Conservation (phyloP, 2,113 vertebrate species). For the Muntiacus reevesi region DNA sequence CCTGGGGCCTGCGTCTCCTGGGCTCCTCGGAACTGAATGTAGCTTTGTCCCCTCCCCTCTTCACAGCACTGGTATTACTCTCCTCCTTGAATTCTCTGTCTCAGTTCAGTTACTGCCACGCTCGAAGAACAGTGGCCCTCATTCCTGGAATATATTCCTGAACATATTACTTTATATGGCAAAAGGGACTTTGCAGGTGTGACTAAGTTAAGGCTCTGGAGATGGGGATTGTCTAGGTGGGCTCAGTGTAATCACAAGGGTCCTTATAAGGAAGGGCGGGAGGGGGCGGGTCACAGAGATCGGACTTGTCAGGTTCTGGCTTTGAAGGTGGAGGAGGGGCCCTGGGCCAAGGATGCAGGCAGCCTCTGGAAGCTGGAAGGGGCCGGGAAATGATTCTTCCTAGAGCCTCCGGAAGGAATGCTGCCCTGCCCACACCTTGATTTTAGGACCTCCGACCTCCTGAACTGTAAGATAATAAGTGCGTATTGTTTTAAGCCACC, state of each 20-base stretch:
- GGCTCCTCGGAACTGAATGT: neutral
- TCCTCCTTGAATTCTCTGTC: neutral
- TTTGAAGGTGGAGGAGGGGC: neutral
- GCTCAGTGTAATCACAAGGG: neutral
- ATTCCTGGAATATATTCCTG: neutral
- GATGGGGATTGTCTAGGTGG: neutral
- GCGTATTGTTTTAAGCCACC: neutral
- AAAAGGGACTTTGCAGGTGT: neutral
- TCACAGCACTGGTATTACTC: neutral
- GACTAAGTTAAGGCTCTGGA: neutral
- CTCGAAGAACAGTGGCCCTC: neutral
- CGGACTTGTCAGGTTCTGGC: neutral
- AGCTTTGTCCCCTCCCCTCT: neutral
- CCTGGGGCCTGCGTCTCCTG: neutral
- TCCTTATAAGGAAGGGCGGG: neutral
- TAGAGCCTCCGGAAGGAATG: neutral
- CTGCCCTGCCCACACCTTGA: neutral
- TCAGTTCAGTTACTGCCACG: neutral
- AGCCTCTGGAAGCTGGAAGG: neutral
- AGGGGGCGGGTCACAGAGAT: neutral
- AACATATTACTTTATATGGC: neutral
- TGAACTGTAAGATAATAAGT: neutral
- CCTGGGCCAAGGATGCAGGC: neutral
- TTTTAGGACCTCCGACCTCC: neutral
- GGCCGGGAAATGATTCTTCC: neutral